These are phyloP conservation scores for Caloenas nicobarica DNA, from an alignment of 2,113 vertebrate genomes.

Conservation along the genomic window DNA sequence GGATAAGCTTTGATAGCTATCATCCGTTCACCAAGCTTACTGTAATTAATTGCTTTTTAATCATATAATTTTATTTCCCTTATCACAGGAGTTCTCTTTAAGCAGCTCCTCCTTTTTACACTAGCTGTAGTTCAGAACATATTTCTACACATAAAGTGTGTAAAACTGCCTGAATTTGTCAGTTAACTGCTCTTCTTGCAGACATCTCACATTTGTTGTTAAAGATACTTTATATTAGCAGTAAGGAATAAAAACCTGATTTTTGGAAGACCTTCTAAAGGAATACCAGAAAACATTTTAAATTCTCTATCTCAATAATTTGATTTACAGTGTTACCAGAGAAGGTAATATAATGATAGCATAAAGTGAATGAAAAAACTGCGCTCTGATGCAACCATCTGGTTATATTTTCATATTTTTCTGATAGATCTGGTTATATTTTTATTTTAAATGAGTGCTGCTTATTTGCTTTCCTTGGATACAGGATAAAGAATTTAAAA, in stretches of 20 bases:
- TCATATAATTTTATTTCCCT: background rate
- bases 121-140: background rate
- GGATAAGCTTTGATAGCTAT: slow-evolving; percentile 57
- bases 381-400: background rate
- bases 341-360: background rate
- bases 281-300: background rate
- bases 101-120: background rate
- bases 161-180: background rate
- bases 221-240: background rate
- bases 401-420: background rate
- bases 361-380: background rate
- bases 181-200: background rate
- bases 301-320: background rate
- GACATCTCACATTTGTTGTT: background rate
- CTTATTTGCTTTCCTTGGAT: background rate
- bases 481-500: background rate
- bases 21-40: slow-evolving; percentile 14
- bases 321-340: background rate
- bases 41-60: slow-evolving; percentile 45
- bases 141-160: background rate
- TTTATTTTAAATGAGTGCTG: background rate
- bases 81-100: background rate
- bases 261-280: background rate
- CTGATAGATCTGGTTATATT: background rate
- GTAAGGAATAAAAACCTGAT: background rate